Conservation (phyloP, 2,888 invertebrate genomes). For the Hirudinaria manillensis region DNA sequence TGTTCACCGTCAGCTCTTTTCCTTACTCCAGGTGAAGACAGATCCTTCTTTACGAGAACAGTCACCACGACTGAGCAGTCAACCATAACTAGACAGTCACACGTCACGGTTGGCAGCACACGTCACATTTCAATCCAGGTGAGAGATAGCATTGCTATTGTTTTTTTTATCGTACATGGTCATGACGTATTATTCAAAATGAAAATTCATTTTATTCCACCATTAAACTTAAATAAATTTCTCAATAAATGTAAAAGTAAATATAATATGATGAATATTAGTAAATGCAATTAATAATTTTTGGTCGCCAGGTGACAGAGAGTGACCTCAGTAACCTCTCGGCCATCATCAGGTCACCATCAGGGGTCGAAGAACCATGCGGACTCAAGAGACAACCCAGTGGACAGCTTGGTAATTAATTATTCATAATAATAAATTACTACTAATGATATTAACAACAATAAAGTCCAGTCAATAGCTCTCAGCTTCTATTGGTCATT, state of each 20-base stretch:
- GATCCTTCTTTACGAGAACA: constrained; percentile 23
- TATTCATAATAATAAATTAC: not conserved
- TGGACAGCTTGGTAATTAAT: constrained; percentile 71
- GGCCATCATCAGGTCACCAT: constrained; percentile 86
- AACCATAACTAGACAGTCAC: constrained; percentile 57
- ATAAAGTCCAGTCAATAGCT: not conserved
- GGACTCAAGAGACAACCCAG: constrained; percentile 89
- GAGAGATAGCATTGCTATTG: not conserved
- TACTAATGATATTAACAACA: not conserved
- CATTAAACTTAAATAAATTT: too few species aligned
- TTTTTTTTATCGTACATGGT: too few species aligned
- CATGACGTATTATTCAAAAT: too few species aligned
- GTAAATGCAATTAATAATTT: constrained; percentile 53
- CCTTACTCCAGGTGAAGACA: constrained; percentile 21
- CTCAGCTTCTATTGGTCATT: not conserved
- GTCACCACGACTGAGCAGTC: constrained; percentile 24
- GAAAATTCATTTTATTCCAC: too few species aligned
- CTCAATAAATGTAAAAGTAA: too few species aligned
- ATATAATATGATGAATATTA: too few species aligned
- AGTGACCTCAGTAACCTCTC: constrained; percentile 72
- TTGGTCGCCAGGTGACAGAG: constrained; percentile 69
- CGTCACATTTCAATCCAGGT: constrained; percentile 68
- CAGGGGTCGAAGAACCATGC: constrained; percentile 91
- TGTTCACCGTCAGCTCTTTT: too few species aligned
- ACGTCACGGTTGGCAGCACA: constrained; percentile 91